Evolutionary conservation across 2,113 vertebrate genomes (phyloP).

Genomic region (Meleagris gallopavo): DNA sequence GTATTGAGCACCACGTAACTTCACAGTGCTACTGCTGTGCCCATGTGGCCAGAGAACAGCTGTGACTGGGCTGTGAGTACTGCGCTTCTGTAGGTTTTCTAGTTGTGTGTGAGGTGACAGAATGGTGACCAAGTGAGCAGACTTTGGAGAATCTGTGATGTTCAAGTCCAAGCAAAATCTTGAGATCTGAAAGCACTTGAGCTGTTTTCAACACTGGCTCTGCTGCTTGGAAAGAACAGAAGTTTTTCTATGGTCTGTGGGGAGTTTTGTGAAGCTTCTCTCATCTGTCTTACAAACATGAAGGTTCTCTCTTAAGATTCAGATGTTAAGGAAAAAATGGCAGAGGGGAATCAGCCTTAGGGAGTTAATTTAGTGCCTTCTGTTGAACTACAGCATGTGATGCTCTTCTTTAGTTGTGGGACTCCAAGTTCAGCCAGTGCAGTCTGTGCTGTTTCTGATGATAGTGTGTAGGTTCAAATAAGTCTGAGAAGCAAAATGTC

Average conservation of each 20-base stretch:
- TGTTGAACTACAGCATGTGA: background rate
- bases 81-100: background rate
- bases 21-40: background rate
- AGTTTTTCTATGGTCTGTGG: background rate
- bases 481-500: background rate
- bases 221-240: background rate
- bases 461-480: background rate
- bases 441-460: background rate
- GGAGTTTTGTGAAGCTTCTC: background rate
- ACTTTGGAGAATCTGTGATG: background rate
- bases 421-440: background rate
- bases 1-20: background rate
- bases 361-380: background rate
- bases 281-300: background rate
- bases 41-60: background rate
- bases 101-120: background rate
- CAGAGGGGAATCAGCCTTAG: background rate
- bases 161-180: background rate
- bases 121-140: background rate
- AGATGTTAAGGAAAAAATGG: background rate
- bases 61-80: background rate
- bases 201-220: background rate
- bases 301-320: background rate
- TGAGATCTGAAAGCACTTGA: background rate
- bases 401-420: background rate